These are phyloP conservation scores for Malthinus seriepunctatus DNA, from an alignment of 2,888 invertebrate species.

Conservation along the genomic window DNA sequence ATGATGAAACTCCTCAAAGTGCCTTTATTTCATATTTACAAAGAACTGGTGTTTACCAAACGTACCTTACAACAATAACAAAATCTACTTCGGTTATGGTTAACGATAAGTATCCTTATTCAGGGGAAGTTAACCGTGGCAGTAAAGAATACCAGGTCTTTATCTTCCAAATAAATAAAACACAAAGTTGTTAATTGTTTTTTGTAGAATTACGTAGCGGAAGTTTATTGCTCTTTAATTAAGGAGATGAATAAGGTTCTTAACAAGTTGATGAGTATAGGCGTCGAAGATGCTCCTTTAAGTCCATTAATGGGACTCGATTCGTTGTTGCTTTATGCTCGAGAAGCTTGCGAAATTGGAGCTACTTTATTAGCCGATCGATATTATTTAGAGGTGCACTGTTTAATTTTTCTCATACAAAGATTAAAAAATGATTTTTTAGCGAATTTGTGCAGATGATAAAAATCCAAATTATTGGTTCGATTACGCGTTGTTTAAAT, in stretches of 20 bases:
- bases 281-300: constrained; percentile 15
- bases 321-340: constrained; percentile 42
- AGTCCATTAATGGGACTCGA: constrained; percentile 18
- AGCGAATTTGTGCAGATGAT: constrained; percentile 38
- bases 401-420: neutral
- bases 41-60: constrained; percentile 38
- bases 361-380: constrained; percentile 43
- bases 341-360: constrained; percentile 48
- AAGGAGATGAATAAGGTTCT: constrained; percentile 44
- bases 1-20: neutral
- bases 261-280: constrained; percentile 37
- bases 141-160: constrained; percentile 33
- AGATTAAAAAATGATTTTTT: neutral
- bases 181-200: constrained; percentile 4
- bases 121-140: constrained; percentile 27
- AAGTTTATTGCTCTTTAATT: constrained; percentile 42
- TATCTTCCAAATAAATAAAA: neutral
- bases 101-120: constrained; percentile 36
- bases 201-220: constrained; percentile 12
- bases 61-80: constrained; percentile 42
- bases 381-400: constrained; percentile 45
- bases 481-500: constrained; percentile 48
- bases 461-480: constrained; percentile 47
- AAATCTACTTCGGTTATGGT: constrained; percentile 40
- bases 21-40: constrained; percentile 34